Base-by-base conservation (phyloP, 2,797 vertebrate genomes). In the Argyrosomus regius region DNA sequence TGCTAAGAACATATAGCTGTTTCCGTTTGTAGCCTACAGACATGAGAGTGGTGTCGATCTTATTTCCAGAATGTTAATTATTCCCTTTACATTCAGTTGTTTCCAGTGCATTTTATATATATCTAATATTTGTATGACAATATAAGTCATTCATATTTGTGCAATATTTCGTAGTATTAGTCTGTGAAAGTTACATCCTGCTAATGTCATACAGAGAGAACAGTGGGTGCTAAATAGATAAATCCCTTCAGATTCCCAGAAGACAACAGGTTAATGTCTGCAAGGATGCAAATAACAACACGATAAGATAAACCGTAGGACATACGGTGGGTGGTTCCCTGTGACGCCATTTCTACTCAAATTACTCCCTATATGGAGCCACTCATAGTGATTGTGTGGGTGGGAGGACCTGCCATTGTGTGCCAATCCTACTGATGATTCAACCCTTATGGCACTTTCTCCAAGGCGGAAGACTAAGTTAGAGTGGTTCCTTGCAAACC, bases 381-480 rank as follows among this genome's bases (percentile, higher is more conserved):
- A 80, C 81, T 80, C 77, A 77, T 39, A 60, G 60, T 66, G 54
- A 58, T 2, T 14, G 52, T 73, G 92, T 77, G 72, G 82, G 89
- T 72, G 68, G 85, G 80, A 85, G 77, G 84, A 76, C 83, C 81
- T 53, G 65, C 69, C 39, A 57, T 62, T 75, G 49, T 82, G 60
- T 67, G 85, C 79, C 84, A 89, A 88, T 63, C 69, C 66, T 31
- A 74, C 60, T 35, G 61, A 83, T 92, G 90, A 93, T 79, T 90
- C 87, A 90, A 65, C 18, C 75, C 75, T 80, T 63, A 73, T 78
- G 82, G 65, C 64, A 54, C 63, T 48, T 81, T 84, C 65, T 61
- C 26, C 54, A 62, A 72, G 76, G 60, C 82, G 65, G 60, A 80
- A 73, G 45, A 75, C 72, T 26, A 78, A 82, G 84, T 77, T 59